Evolutionary conservation across 2,888 invertebrate species (phyloP).

Genomic region (Erebia palarica): DNA sequence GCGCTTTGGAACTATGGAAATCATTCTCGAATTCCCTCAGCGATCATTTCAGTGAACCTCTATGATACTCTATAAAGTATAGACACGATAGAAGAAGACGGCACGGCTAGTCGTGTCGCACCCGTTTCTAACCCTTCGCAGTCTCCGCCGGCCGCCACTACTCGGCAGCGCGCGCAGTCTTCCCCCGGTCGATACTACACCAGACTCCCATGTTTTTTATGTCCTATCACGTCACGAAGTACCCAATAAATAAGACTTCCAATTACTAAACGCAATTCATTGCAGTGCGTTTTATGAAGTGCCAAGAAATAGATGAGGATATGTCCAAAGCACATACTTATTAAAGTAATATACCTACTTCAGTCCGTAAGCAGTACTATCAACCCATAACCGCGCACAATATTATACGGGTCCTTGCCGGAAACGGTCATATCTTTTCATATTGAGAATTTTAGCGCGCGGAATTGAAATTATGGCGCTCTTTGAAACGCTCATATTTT

Average conservation of each 20-base stretch:
- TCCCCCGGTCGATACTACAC: conserved; percentile 75
- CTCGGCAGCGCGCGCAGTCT: conserved; percentile 67
- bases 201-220: conserved; percentile 80
- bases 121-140: conserved; percentile 49
- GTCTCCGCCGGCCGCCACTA: conserved; percentile 37
- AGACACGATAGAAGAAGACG: conserved; percentile 47
- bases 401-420: conserved; percentile 22
- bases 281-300: conserved; percentile 49
- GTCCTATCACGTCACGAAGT: conserved; percentile 74
- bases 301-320: conserved; percentile 35
- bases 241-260: conserved; percentile 69
- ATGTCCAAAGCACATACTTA: conserved; percentile 37
- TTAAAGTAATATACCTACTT: not conserved
- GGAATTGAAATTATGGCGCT: conserved; percentile 21
- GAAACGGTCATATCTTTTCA: conserved; percentile 26
- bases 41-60: conserved; percentile 10
- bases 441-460: conserved; percentile 22
- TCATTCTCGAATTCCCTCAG: conserved; percentile 3
- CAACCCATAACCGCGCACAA: conserved; percentile 17
- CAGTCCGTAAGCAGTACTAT: conserved; percentile 4
- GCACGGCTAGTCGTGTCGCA: conserved; percentile 45
- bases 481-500: not conserved
- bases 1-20: not conserved
- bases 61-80: conserved; percentile 3
- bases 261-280: conserved; percentile 62